Evolutionary conservation across 2,888 invertebrate species (phyloP).

Genomic region (Deroplatys truncata): DNA sequence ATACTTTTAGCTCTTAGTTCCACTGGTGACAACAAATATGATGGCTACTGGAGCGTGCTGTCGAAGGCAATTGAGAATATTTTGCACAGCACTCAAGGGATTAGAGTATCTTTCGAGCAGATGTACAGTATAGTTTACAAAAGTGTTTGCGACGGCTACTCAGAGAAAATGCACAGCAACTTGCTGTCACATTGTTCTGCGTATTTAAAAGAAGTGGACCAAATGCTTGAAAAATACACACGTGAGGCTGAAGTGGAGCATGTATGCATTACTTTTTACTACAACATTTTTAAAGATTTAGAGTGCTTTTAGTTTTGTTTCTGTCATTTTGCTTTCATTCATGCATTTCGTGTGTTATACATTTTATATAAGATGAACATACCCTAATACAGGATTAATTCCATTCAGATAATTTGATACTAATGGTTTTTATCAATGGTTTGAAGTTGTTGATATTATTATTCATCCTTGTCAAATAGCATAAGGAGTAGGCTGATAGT

Average conservation of each 20-base stretch:
- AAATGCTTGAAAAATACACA: conserved; percentile 9
- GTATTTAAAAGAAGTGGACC: conserved; percentile 28
- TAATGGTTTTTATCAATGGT: too few relatives aligned
- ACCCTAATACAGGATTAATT: too few relatives aligned
- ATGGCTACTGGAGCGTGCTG: conserved; percentile 24
- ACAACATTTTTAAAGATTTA: too few relatives aligned
- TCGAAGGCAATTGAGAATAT: conserved; percentile 28
- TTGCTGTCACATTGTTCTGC: conserved; percentile 25
- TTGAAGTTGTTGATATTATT: too few relatives aligned
- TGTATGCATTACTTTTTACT: neutral
- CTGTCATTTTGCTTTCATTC: too few relatives aligned
- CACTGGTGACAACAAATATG: neutral
- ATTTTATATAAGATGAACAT: too few relatives aligned
- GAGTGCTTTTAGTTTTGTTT: too few relatives aligned
- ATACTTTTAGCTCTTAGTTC: neutral
- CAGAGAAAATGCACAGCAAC: conserved; percentile 28
- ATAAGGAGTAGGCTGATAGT: too few relatives aligned
- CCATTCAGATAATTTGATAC: too few relatives aligned
- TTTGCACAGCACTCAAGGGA: conserved; percentile 17
- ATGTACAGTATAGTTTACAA: conserved; percentile 31
- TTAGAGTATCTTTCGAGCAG: conserved; percentile 29
- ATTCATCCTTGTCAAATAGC: too few relatives aligned
- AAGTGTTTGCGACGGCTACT: conserved; percentile 29
- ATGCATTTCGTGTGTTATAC: too few relatives aligned
- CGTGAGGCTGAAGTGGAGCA: neutral